Conservation (phyloP, 2,888 invertebrate species). For the Crioceris asparagi region DNA sequence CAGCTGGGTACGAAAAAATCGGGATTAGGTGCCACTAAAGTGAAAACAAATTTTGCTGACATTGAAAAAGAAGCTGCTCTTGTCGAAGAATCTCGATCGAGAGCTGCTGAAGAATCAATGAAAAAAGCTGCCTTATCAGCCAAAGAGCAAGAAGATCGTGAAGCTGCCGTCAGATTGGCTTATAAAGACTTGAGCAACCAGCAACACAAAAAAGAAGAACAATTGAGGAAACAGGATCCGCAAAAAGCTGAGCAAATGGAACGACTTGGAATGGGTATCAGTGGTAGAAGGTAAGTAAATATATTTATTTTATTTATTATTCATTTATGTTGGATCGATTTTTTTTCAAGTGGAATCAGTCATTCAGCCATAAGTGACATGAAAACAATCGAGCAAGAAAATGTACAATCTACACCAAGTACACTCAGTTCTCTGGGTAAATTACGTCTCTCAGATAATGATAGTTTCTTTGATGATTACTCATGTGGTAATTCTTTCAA, state of each 20-base stretch:
- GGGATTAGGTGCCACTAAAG: conserved; percentile 88
- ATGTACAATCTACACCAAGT: conserved; percentile 38
- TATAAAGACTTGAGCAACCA: conserved; percentile 62
- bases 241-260: conserved; percentile 81
- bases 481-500: conserved; percentile 37
- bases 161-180: conserved; percentile 59
- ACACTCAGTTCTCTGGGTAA: conserved; percentile 37
- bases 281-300: conserved; percentile 40
- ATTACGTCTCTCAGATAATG: conserved; percentile 34
- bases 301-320: conserved; percentile 3
- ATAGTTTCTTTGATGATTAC: conserved; percentile 46
- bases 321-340: neutral
- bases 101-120: conserved; percentile 36
- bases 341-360: conserved; percentile 48
- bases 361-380: conserved; percentile 87
- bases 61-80: conserved; percentile 83
- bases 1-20: conserved; percentile 80
- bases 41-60: conserved; percentile 89
- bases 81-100: conserved; percentile 57
- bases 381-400: conserved; percentile 83
- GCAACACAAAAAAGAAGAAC: conserved; percentile 61
- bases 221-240: conserved; percentile 62
- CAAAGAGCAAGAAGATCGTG: conserved; percentile 56
- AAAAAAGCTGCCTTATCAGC: conserved; percentile 37
- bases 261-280: conserved; percentile 86